Conservation (phyloP, 2,888 invertebrate species). For the Coleophora flavipennella region DNA sequence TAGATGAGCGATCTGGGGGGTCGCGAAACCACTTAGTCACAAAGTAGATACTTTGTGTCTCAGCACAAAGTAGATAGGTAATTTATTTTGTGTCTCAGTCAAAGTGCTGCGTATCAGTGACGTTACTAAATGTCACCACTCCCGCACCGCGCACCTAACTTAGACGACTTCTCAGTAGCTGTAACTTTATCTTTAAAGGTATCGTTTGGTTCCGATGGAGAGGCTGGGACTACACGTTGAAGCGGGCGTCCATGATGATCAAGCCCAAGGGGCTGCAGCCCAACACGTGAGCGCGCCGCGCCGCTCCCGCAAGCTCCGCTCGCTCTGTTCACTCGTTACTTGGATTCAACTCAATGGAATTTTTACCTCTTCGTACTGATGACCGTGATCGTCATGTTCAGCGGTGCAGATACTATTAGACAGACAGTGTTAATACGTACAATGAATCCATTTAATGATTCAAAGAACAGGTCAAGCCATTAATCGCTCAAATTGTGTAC, state of each 20-base stretch:
- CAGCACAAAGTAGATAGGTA: too few relatives aligned
- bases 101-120: too few relatives aligned
- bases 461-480: constrained; percentile 45
- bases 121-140: too few relatives aligned
- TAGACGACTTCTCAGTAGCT: too few relatives aligned
- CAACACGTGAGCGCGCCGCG: constrained; percentile 46
- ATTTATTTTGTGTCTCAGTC: too few relatives aligned
- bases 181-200: constrained; percentile 57
- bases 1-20: too few relatives aligned
- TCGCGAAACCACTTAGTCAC: too few relatives aligned
- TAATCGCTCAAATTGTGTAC: constrained; percentile 38
- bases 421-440: too few relatives aligned
- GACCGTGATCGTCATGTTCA: too few relatives aligned
- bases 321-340: constrained; percentile 50
- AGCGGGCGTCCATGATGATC: constrained; percentile 93
- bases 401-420: too few relatives aligned
- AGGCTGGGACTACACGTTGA: constrained; percentile 95
- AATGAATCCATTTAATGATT: constrained; percentile 48
- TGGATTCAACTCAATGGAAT: constrained; percentile 39
- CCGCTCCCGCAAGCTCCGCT: constrained; percentile 8
- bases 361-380: not conserved
- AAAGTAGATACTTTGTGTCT: too few relatives aligned
- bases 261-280: constrained; percentile 80
- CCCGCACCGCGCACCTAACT: too few relatives aligned
- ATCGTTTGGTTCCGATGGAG: constrained; percentile 97